phyloP scores from a whole-genome alignment of 2,113 vertebrate genomes.

The Triplophysa siluroides region DNA sequence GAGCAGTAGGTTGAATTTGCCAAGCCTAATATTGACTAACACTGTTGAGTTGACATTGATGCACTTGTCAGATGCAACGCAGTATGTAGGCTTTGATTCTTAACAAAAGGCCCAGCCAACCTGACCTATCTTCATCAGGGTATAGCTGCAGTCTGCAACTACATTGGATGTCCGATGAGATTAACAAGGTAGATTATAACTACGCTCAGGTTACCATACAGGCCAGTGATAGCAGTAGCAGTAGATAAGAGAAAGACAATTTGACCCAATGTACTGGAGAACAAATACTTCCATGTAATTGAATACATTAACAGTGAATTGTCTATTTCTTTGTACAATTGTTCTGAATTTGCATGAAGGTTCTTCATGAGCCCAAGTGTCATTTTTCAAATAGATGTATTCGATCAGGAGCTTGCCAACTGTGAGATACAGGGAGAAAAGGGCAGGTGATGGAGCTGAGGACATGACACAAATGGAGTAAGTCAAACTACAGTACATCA shows the following conservation, averaged over 20 bases:
- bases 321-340: not conserved
- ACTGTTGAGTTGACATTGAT: not conserved
- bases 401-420: conserved; percentile 83
- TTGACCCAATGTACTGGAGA: conserved; percentile 16
- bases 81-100: not conserved
- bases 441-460: conserved; percentile 83
- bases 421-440: conserved; percentile 71
- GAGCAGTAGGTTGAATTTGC: conserved; percentile 6
- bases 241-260: not conserved
- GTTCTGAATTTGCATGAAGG: not conserved
- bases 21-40: conserved; percentile 4
- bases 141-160: conserved; percentile 39
- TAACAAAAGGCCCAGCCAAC: conserved; percentile 46
- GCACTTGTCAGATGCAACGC: conserved; percentile 15
- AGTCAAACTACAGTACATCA: conserved; percentile 65
- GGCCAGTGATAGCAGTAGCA: not conserved
- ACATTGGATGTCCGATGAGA: conserved; percentile 45
- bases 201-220: conserved; percentile 36
- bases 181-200: conserved; percentile 52
- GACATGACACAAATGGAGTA: conserved; percentile 96
- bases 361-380: not conserved
- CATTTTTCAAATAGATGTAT: conserved; percentile 81
- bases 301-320: not conserved
- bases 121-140: conserved; percentile 48
- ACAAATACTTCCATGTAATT: conserved; percentile 1